These are phyloP conservation scores for Rhipidura dahli DNA, from an alignment of 2,113 vertebrate genomes.

Conservation along the genomic window DNA sequence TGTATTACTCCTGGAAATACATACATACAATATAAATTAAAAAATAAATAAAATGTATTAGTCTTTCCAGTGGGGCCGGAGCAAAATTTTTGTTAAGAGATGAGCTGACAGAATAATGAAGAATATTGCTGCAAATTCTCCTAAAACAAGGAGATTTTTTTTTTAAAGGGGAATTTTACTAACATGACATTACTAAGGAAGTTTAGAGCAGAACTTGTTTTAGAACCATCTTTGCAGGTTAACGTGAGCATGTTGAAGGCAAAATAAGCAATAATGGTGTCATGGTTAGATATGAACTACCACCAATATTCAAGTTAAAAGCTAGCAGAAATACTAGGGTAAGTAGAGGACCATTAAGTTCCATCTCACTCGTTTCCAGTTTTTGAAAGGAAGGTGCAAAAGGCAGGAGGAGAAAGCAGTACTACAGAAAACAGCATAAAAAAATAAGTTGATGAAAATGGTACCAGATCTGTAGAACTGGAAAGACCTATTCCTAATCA, in stretches of 20 bases:
- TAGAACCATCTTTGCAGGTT: background rate
- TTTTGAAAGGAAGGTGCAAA: background rate
- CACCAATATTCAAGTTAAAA: background rate
- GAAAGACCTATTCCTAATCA: background rate
- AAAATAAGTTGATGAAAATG: background rate
- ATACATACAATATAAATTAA: background rate
- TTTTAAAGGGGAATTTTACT: background rate
- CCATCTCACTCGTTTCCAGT: background rate
- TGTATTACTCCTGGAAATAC: background rate
- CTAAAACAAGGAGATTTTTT: background rate
- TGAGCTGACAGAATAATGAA: conserved; percentile 1
- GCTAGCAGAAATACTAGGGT: background rate
- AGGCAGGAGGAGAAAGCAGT: background rate
- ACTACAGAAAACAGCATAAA: background rate
- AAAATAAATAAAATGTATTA: background rate
- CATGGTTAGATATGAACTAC: background rate
- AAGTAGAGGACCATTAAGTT: background rate
- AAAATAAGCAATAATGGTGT: background rate
- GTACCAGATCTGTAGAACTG: background rate
- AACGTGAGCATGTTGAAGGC: background rate
- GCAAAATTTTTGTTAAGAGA: background rate
- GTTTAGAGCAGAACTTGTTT: background rate
- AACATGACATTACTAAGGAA: background rate
- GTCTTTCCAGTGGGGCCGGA: background rate
- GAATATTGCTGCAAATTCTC: background rate